Evolutionary conservation across 2,797 vertebrate species (phyloP), one percentile per base, ranked within the genome.

Genomic region (Emys orbicularis): DNA sequence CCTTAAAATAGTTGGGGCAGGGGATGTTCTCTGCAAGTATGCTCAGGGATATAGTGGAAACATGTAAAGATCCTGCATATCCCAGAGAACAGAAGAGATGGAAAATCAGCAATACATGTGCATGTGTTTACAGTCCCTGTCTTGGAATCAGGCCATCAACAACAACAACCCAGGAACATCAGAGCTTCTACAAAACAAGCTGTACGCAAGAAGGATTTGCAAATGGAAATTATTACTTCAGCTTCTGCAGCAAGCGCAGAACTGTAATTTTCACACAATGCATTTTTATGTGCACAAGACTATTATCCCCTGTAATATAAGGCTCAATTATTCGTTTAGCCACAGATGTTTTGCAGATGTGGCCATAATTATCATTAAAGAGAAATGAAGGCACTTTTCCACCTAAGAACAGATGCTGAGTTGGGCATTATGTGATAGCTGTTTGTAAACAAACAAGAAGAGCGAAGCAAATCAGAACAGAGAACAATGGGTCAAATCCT

Each of bases 341-440:
- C 56, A 86, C 91, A 92, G 93, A 79, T 65, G 81, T 80, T 82
- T 4, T 37, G 79, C 92, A 94, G 93, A 81, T 23, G 93, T 83
- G 79, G 1, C 68, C 2, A 0, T 1, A 44, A 44, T 16, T 82
- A 15, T 3, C 88, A 11, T 52, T 12, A 5, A 8, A 47, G 37
- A 8, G 53, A 31, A 54, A 23, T 3, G 37, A 25, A 92, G 79
- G 27, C 2, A 13, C 1, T 76, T 83, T 85, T 74, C 50, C 0
- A 0, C 27, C 41, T 0, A 0, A 41, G 19, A 59, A 15, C 0
- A 21, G 4, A 47, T 47, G 41, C 44, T 47, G 41, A 47, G 44
- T 76, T 76, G 27, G 74, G 6, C 27, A 29, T 47, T 29, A 11
- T 59, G 86, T 82, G 41, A 52, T 3, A 37, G 74, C 77, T 0